Percentiles rank a stretch among this genome's conserved stretches.
Conservation (phyloP, 2,888 invertebrate genomes). For the Drosophila ezoana region DNA sequence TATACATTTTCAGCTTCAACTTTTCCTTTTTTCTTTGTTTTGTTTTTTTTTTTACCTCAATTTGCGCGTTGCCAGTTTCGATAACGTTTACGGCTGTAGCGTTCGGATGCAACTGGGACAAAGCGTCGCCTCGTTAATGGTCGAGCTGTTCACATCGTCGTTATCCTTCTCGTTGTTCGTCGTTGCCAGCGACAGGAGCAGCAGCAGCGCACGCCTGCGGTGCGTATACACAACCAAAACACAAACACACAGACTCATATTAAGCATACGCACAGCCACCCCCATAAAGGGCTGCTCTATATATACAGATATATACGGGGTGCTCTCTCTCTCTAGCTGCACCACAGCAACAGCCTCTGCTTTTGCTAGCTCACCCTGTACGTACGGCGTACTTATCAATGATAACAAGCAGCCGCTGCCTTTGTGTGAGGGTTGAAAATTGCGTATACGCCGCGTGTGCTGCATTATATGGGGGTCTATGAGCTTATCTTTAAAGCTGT, state of each 20-base stretch:
- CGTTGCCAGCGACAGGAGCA: slow-evolving; percentile 42
- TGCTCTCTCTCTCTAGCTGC: slow-evolving; percentile 21
- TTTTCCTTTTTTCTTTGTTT: slow-evolving; percentile 16
- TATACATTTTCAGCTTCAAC: slow-evolving; percentile 3
- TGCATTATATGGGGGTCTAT: slow-evolving; percentile 19
- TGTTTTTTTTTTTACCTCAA: slow-evolving; percentile 60
- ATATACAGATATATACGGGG: slow-evolving; percentile 19
- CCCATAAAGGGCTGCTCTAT: slow-evolving; percentile 40
- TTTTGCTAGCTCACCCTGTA: slow-evolving; percentile 59
- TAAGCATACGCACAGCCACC: slow-evolving; percentile 64
- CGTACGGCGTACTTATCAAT: slow-evolving; percentile 65
- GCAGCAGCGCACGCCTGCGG: slow-evolving; percentile 20
- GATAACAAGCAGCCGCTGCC: slow-evolving; percentile 63
- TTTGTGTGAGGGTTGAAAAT: slow-evolving; percentile 72
- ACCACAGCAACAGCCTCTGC: background rate
- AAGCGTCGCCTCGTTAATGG: slow-evolving; percentile 75
- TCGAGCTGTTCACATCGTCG: slow-evolving; percentile 62
- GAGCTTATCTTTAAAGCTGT: slow-evolving; percentile 49
- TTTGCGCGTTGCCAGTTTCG: slow-evolving; percentile 64
- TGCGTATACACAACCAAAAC: slow-evolving; percentile 52
- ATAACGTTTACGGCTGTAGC: slow-evolving; percentile 79
- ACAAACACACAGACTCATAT: slow-evolving; percentile 31
- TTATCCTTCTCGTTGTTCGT: slow-evolving; percentile 51
- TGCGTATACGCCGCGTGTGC: slow-evolving; percentile 58
- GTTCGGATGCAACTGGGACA: slow-evolving; percentile 83